These are phyloP conservation scores for Brachirus orientalis DNA, from an alignment of 2,113 vertebrate genomes.

Conservation along the genomic window DNA sequence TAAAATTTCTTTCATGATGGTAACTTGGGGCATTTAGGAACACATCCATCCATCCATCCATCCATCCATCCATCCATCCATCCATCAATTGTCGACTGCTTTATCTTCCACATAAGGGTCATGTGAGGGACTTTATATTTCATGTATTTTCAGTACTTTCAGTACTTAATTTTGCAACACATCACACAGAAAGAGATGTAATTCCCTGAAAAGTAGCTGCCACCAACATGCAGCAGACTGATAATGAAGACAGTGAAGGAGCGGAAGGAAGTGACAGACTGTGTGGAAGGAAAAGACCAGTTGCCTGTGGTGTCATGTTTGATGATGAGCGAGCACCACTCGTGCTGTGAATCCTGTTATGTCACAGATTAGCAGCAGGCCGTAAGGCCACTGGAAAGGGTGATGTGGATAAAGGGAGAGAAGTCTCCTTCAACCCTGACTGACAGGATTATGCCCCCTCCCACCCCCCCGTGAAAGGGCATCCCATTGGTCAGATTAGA, in stretches of 20 bases:
- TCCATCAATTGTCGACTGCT: too few relatives aligned
- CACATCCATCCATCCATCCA: too few relatives aligned
- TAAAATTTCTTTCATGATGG: too few relatives aligned
- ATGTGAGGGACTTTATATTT: too few relatives aligned
- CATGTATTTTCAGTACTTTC: too few relatives aligned
- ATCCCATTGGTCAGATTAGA: constrained; percentile 42
- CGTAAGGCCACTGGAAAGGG: neutral
- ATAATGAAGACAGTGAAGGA: neutral
- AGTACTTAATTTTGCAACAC: too few relatives aligned
- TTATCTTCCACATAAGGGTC: too few relatives aligned
- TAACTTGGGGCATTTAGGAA: too few relatives aligned
- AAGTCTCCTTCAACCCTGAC: constrained; percentile 8
- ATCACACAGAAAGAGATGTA: too few relatives aligned
- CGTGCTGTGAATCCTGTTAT: constrained; percentile 60
- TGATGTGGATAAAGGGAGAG: constrained; percentile 4
- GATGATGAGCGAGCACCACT: constrained; percentile 19
- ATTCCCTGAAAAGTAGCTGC: neutral
- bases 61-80: too few relatives aligned
- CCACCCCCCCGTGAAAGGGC: constrained; percentile 35
- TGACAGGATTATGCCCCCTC: constrained; percentile 20
- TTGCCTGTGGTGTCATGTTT: neutral
- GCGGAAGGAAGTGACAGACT: neutral
- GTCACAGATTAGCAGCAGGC: constrained; percentile 56
- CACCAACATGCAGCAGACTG: neutral
- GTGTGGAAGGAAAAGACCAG: neutral